These are phyloP conservation scores for Camelus bactrianus DNA, from an alignment of 2,113 vertebrate genomes.

Conservation along the genomic window DNA sequence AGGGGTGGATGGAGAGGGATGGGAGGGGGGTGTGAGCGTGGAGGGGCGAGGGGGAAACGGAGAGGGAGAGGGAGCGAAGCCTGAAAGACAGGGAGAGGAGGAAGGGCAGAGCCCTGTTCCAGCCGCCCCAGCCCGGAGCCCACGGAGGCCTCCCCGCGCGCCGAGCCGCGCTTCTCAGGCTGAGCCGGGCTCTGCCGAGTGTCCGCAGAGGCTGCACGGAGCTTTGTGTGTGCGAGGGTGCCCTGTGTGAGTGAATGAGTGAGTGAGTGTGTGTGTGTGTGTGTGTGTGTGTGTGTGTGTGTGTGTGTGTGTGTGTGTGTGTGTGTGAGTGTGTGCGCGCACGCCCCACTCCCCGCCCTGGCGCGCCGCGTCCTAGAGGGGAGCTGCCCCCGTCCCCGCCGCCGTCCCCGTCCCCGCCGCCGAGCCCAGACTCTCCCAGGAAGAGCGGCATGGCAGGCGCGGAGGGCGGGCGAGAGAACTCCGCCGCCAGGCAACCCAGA, in stretches of 20 bases:
- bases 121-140: conserved; percentile 49
- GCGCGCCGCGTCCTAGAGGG: neutral
- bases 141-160: conserved; percentile 65
- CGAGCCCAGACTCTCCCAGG: neutral
- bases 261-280: neutral
- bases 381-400: neutral
- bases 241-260: neutral
- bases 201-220: conserved; percentile 50
- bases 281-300: conserved; percentile 20
- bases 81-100: conserved; percentile 22
- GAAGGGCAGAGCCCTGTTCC: conserved; percentile 43
- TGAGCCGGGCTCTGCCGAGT: conserved; percentile 11
- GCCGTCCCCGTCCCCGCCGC: conserved; percentile 11
- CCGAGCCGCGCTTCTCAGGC: conserved; percentile 42
- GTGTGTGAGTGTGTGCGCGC: conserved; percentile 19
- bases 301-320: neutral
- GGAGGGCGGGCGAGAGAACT: conserved; percentile 56
- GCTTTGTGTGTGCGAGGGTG: conserved; percentile 48
- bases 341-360: conserved; percentile 10
- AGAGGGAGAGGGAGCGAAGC: neutral
- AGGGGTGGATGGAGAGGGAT: conserved; percentile 45
- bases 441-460: conserved; percentile 16
- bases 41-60: neutral
- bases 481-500: conserved; percentile 55
- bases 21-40: conserved; percentile 23